Evolutionary conservation across 2,888 invertebrate species (phyloP).

Genomic region (Atethmia centrago): DNA sequence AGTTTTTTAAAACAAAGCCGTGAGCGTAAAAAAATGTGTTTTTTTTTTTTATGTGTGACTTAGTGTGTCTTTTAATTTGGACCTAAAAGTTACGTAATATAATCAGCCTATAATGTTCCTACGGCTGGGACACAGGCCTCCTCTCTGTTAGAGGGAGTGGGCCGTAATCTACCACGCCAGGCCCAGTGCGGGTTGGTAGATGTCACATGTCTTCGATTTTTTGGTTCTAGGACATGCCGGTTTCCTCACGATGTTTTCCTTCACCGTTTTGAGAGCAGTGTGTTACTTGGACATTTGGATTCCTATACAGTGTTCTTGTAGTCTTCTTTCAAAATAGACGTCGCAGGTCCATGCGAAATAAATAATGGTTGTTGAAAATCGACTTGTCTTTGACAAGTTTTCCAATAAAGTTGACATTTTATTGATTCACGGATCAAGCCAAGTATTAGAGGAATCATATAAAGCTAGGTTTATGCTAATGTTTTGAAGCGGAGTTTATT

Average conservation of each 20-base stretch:
- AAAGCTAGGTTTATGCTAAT: background rate
- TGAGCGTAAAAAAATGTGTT: too few species aligned
- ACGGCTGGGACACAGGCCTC: too few species aligned
- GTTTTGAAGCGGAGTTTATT: background rate
- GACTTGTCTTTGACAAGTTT: background rate
- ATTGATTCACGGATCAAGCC: background rate
- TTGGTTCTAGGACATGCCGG: too few species aligned
- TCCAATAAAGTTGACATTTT: background rate
- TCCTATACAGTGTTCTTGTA: background rate
- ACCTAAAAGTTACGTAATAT: background rate
- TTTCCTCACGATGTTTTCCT: too few species aligned
- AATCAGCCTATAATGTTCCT: too few species aligned
- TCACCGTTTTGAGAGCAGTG: too few species aligned
- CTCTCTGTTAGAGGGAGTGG: too few species aligned
- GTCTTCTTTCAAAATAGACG: background rate
- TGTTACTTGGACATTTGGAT: background rate
- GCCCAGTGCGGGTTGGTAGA: too few species aligned
- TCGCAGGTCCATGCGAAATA: background rate
- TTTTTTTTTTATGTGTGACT: background rate
- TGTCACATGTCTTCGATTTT: too few species aligned
- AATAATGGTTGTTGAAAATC: background rate
- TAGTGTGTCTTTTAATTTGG: background rate
- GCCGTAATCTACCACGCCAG: too few species aligned
- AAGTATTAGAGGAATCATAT: background rate
- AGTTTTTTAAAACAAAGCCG: background rate